Base-by-base conservation (phyloP, 2,113 vertebrate species). In the Arvicanthis niloticus region DNA sequence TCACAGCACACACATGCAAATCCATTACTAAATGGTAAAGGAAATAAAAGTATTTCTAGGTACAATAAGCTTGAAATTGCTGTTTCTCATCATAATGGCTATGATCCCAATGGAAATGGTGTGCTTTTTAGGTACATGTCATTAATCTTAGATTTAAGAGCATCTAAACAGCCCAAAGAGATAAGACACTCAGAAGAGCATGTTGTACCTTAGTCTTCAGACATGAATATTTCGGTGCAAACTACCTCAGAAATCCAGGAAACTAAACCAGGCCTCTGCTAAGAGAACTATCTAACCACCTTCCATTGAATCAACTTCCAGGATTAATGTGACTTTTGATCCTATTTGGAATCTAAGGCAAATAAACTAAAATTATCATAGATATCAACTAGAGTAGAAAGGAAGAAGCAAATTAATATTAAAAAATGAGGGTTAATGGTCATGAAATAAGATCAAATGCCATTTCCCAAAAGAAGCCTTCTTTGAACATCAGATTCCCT, bases 361-460 rank as follows among this genome's bases (percentile, higher is more conserved):
- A 80, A 76, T 89, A 51, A 45, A 26, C 65, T 82, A 60, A 84
- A 48, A 62, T 80, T 56, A 68, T 42, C 3, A 68, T 24, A 90
- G 37, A 72, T 89, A 76, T 65, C 72, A 88, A n/a, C 42, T 48
- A 67, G 77, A 93, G 42, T 51, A 1, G 37, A 84, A 78, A 91
- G 48, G 22, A 56, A 90, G 91, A 42, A 68, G 10, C 19, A 93
- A 87, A 87, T 48, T 84, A 31, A 22, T 96, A 94, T 68, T 78
- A 60, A 17, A 45, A 96, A 90, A 88, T 84, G 6, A 22, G 88
- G 24, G 15, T 92, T 45, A 16, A 4, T 78, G 29, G 15, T 75
- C n/a, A 90, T 68, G 95, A 94, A 93, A 93, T 80, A 85, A 90
- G 45, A 88, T 68, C 19, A 89, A 95, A 84, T 84, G 31, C 72